Conservation (phyloP, 2,797 vertebrate genomes). For the Melanogrammus aeglefinus region DNA sequence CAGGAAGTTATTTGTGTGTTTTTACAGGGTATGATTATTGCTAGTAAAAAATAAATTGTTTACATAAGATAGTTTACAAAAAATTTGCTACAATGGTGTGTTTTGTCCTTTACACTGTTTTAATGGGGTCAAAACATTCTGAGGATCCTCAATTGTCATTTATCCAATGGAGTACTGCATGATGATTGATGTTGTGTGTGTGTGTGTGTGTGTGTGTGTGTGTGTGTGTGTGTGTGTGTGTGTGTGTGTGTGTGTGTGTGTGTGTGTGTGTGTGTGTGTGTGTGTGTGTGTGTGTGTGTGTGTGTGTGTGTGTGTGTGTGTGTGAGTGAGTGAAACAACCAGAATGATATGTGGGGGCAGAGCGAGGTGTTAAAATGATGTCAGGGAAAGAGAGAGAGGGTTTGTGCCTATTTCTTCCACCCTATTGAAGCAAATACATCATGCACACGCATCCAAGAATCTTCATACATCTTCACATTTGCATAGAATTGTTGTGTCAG, state of each 20-base stretch:
- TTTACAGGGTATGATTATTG: not conserved
- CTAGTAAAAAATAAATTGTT: not conserved
- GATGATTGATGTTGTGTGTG: not conserved
- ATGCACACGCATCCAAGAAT: slow-evolving; percentile 27
- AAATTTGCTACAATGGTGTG: not conserved
- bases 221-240: slow-evolving; percentile 16
- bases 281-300: slow-evolving; percentile 10
- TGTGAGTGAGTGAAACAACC: not conserved
- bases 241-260: slow-evolving; percentile 7
- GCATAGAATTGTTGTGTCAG: slow-evolving; percentile 30
- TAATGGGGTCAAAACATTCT: not conserved
- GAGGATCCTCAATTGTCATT: not conserved
- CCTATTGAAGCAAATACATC: slow-evolving; percentile 4
- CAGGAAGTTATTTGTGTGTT: not conserved
- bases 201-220: slow-evolving; percentile 14
- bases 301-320: slow-evolving; percentile 11
- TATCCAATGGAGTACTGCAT: not conserved
- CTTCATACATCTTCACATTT: slow-evolving; percentile 24
- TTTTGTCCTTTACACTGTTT: not conserved
- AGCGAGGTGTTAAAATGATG: not conserved
- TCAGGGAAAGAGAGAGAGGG: not conserved
- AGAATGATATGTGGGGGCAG: not conserved
- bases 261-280: slow-evolving; percentile 13
- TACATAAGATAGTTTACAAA: not conserved
- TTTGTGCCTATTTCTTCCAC: not conserved